Percentiles rank a stretch among this genome's conserved stretches.
These are phyloP conservation scores for Leptonema lineaticorne DNA, from an alignment of 1,140 invertebrate genomes.

Conservation along the genomic window DNA sequence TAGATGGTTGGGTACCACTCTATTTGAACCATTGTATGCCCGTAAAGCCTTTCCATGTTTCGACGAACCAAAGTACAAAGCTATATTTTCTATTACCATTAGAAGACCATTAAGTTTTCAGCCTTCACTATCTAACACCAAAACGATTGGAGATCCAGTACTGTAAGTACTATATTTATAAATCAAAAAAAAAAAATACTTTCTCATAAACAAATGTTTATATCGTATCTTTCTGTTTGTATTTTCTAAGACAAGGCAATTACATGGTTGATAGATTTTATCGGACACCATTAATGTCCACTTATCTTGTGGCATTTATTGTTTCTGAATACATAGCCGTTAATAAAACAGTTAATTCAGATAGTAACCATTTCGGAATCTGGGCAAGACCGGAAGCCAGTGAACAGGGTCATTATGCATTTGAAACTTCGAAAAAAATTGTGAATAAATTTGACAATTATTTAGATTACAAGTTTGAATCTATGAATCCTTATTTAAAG, in stretches of 20 bases:
- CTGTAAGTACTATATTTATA: background rate
- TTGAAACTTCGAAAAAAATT: constrained; percentile 7
- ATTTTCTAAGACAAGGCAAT: background rate
- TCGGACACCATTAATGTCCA: constrained; percentile 64
- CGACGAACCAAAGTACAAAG: constrained; percentile 76
- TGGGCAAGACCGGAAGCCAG: constrained; percentile 43
- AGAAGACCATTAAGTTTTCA: background rate
- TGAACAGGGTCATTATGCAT: background rate
- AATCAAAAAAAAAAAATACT: background rate
- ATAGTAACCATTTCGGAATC: background rate
- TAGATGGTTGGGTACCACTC: constrained; percentile 61
- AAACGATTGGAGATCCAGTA: background rate
- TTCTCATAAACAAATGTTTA: too few relatives aligned
- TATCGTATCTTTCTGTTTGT: background rate
- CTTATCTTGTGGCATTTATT: constrained; percentile 77
- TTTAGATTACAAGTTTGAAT: constrained; percentile 47
- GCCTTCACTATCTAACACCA: background rate
- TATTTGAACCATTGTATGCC: constrained; percentile 72
- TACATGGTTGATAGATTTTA: background rate
- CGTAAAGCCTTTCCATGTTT: constrained; percentile 75
- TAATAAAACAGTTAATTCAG: constrained; percentile 45
- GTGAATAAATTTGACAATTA: background rate
- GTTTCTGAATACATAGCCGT: constrained; percentile 67
- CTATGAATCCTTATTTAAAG: constrained; percentile 10
- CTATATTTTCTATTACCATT: constrained; percentile 55